phyloP scores from a whole-genome alignment of 2,888 invertebrate species.

The Erannis defoliaria region DNA sequence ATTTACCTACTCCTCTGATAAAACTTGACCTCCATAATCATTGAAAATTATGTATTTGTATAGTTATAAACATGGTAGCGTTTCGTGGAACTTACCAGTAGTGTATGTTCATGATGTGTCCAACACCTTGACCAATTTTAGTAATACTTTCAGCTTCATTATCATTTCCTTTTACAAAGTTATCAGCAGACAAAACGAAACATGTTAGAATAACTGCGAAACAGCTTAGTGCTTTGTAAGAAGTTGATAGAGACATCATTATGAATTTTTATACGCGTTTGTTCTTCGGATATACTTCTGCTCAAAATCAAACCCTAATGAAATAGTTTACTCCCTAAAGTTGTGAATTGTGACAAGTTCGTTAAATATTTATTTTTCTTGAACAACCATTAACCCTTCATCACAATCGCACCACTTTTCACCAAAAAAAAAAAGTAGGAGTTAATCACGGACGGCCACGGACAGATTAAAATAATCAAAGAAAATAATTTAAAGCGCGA shows the following conservation, averaged over 20 bases:
- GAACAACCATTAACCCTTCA: background rate
- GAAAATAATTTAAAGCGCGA: too few species aligned
- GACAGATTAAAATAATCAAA: too few species aligned
- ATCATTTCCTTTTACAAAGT: constrained; percentile 79
- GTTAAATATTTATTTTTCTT: background rate
- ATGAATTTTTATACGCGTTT: constrained; percentile 10
- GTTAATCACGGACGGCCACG: too few species aligned
- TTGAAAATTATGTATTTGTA: too few species aligned
- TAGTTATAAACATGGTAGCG: background rate
- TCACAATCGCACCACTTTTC: constrained; percentile 1
- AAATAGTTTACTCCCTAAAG: background rate
- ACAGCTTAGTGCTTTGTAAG: constrained; percentile 63
- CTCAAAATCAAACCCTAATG: constrained; percentile 25
- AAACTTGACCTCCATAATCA: constrained; percentile 1
- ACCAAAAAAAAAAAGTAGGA: background rate
- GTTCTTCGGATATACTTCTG: background rate
- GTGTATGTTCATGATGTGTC: constrained; percentile 90
- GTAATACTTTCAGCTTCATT: constrained; percentile 88
- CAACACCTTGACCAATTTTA: constrained; percentile 85
- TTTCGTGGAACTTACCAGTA: constrained; percentile 89
- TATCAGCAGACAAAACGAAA: constrained; percentile 67
- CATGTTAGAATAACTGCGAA: constrained; percentile 66
- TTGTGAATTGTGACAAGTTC: background rate
- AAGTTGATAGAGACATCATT: constrained; percentile 66
- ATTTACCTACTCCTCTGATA: constrained; percentile 5